Base-by-base conservation (phyloP, 23 tunicate genomes). In the Ascidia mentula region DNA sequence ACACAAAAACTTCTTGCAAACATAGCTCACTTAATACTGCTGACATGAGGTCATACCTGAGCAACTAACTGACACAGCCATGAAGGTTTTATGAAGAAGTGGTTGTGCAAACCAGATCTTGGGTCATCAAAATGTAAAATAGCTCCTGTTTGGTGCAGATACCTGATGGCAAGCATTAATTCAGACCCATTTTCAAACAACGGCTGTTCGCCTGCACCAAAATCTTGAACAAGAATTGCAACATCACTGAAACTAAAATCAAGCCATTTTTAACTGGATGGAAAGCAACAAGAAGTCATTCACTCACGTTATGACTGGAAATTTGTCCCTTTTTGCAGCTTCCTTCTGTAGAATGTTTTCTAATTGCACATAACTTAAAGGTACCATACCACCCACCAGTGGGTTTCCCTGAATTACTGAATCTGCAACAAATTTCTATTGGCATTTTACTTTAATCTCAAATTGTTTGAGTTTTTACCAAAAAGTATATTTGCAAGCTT, bases 11-110 rank as follows among this genome's bases (percentile, higher is more conserved):
- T 26, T 20, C 15, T 9, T 12, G 33, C 37, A 74, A 45, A n/a
- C n/a, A n/a, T n/a, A n/a, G n/a, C n/a, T n/a, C n/a, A n/a, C n/a
- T n/a, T n/a, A n/a, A n/a, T n/a, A n/a, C n/a, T n/a, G n/a, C n/a
- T n/a, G n/a, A n/a, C n/a, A n/a, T n/a, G n/a, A n/a, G n/a, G n/a
- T n/a, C n/a, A 24, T 40, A 86, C 90, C 80, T 79, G 74, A n/a
- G 90, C 90, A 26, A 86, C 22, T 3, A 86, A 36, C 84, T 79
- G 74, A 80, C 90, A 86, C 22, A 86, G 78, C 90, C 90, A 86
- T 9, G 75, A 59, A 0, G 90, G 90, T 79, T 79, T 46, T 26
- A 86, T 79, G 75, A 86, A 86, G 38, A 86, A 86, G 28, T 60
- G 46, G 46, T 86, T 78, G 31, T 70, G 46, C 65, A 86, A 69